Evolutionary conservation across 2,888 invertebrate species (phyloP).

Genomic region (Electrophaes corylata): DNA sequence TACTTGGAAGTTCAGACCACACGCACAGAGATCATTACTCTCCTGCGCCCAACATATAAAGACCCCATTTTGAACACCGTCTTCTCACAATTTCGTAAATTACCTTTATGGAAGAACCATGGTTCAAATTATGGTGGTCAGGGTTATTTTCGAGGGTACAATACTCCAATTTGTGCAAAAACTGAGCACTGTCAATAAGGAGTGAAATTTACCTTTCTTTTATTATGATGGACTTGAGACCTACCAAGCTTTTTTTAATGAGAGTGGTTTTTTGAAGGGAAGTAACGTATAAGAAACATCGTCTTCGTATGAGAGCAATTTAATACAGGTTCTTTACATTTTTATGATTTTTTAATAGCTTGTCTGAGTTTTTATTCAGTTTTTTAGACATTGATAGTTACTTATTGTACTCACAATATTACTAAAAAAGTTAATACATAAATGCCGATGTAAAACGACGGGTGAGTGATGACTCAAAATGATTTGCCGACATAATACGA

Average conservation of each 20-base stretch:
- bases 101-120: slow-evolving; percentile 43
- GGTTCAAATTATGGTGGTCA: slow-evolving; percentile 49
- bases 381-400: background rate
- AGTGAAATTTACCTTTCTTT: slow-evolving; percentile 57
- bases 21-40: slow-evolving; percentile 65
- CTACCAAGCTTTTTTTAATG: slow-evolving; percentile 45
- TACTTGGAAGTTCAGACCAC: slow-evolving; percentile 63
- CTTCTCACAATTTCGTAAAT: slow-evolving; percentile 47
- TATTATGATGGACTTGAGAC: slow-evolving; percentile 50
- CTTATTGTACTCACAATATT: background rate
- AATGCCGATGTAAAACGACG: background rate
- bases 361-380: background rate
- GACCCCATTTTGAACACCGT: slow-evolving; percentile 49
- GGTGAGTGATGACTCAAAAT: slow-evolving; percentile 57
- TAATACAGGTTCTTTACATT: background rate
- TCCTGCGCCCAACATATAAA: slow-evolving; percentile 46
- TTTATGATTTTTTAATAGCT: slow-evolving; percentile 1
- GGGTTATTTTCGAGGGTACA: slow-evolving; percentile 58
- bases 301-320: background rate
- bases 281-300: slow-evolving; percentile 36
- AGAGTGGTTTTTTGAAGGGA: slow-evolving; percentile 38
- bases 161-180: slow-evolving; percentile 64
- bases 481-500: slow-evolving; percentile 75
- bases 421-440: background rate
- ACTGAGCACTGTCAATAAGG: slow-evolving; percentile 52